Evolutionary conservation across 2,797 vertebrate species (phyloP), one percentile per base, ranked within the genome.

Genomic region (Enteromius mattozi): DNA sequence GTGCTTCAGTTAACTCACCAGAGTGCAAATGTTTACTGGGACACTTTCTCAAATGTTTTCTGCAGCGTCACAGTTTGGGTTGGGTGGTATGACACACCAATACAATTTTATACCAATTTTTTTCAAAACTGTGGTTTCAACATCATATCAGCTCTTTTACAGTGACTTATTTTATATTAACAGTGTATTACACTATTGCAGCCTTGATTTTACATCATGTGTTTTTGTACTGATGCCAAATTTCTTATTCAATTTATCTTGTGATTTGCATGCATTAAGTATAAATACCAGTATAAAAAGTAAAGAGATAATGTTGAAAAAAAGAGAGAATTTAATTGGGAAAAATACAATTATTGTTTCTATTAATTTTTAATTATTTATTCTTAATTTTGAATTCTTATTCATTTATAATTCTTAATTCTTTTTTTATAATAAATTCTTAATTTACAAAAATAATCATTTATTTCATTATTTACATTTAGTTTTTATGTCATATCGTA

Each of bases 1-100:
- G 17, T 40, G 59, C 21, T 61, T 66, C 42, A 27, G 70, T 65
- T 17, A 19, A 65, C 54, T 47, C 54, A n/a, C 45, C 8, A 51
- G 42, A 51, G 30, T 45, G 81, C n/a, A 45, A 83, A 68, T 83
- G 72, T 68, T 77, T 56, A n/a, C 61, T 66, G 21, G 19, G 27
- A 49, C 13, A 19, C 33, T 63, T 4, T 59, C 13, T 74, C 21
- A 7, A 27, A 61, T 49, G 13, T 71, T 45, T 79, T 19, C 49
- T 49, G 6, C 30, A 51, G 19, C 1, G 4, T 27, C n/a, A 40
- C 17, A 12, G 17, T 21, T 56, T 14, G 17, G 35, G n/a, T 37
- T 40, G 6, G 9, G 70, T 33, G 70, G 1, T 40, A 12, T 17
- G 54, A 61, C 35, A 17, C 7, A 1, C 54, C 54, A 77, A 24